Base-by-base conservation (phyloP, 1,140 invertebrate genomes). In the Camponotus pennsylvanicus region DNA sequence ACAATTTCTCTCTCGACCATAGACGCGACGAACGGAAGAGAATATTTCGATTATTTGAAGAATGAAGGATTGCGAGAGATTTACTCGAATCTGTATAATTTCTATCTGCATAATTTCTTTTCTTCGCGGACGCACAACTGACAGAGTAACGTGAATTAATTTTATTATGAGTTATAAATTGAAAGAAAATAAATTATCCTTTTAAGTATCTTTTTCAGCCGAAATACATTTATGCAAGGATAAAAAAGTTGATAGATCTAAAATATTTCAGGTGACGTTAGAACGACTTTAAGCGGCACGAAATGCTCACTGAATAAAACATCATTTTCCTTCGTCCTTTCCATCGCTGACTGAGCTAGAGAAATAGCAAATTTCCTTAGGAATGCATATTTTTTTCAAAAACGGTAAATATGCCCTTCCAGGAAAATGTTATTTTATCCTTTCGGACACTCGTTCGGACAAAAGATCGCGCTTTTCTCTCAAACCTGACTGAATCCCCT, bases 391-490 rank as follows among this genome's bases (percentile, higher is more conserved):
- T 45, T 83, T 27, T 52, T 40, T 6, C 79, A 27, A 61, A 59
- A 61, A 61, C 3, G 32, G 69, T 32, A 63, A 75, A 83, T 63
- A 83, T 83, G 42, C 40, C 49, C 37, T 83, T 75, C n/a, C 21
- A 32, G 45, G 55, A 27, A 49, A 75, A 83, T 83, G 42, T 83
- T 27, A 49, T 27, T 42, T 42, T 73, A 73, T 37, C n/a, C 55
- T 61, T 61, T 9, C 42, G 40, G 18, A 71, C n/a, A 40, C 40
- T 71, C 18, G 40, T 73, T 83, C 69, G 55, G 55, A 83, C 79
- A 49, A 75, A 83, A 61, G 79, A 75, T 83, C 79, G n/a, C 18
- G 27, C 45, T 83, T 75, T 83, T 63, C 55, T 49, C 13, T 83
- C 55, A 13, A 42, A 63, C 40, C 57, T 18, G 69, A 34, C 55